Percentiles rank a stretch among this genome's conserved stretches.
These are phyloP conservation scores for Archilochus colubris DNA, from an alignment of 2,113 vertebrate genomes.

Conservation along the genomic window DNA sequence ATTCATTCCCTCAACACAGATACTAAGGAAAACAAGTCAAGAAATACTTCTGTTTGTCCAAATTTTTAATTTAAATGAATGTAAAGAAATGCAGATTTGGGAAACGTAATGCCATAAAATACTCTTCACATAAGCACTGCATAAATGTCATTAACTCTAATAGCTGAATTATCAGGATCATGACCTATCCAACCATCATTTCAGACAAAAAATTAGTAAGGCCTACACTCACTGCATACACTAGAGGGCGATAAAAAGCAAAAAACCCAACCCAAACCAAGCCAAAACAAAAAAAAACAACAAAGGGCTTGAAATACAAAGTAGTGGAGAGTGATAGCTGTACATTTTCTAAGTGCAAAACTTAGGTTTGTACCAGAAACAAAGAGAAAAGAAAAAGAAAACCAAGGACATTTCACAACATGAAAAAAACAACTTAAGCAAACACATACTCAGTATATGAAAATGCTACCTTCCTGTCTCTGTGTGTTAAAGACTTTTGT, in stretches of 20 bases:
- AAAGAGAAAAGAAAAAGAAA: neutral
- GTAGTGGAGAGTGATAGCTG: accelerated
- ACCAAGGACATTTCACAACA: accelerated
- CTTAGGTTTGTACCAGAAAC: neutral
- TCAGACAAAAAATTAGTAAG: neutral
- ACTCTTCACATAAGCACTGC: neutral
- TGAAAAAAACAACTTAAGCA: neutral
- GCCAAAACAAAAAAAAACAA: neutral
- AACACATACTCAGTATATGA: neutral
- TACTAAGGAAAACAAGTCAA: neutral
- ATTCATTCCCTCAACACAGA: neutral
- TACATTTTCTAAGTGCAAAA: neutral
- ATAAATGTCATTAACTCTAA: neutral
- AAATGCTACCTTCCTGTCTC: neutral
- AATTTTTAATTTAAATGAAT: neutral
- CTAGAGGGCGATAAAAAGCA: constrained; percentile 49
- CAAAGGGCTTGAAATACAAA: neutral
- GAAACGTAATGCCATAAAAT: neutral
- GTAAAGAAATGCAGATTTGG: neutral
- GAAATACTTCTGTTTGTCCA: neutral
- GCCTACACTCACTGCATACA: neutral
- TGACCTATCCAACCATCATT: neutral
- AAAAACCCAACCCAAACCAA: neutral
- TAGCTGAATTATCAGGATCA: neutral
- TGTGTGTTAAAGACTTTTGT: neutral